These are phyloP conservation scores for Illadopsis cleaveri DNA, from an alignment of 2,113 vertebrate genomes.

Conservation along the genomic window DNA sequence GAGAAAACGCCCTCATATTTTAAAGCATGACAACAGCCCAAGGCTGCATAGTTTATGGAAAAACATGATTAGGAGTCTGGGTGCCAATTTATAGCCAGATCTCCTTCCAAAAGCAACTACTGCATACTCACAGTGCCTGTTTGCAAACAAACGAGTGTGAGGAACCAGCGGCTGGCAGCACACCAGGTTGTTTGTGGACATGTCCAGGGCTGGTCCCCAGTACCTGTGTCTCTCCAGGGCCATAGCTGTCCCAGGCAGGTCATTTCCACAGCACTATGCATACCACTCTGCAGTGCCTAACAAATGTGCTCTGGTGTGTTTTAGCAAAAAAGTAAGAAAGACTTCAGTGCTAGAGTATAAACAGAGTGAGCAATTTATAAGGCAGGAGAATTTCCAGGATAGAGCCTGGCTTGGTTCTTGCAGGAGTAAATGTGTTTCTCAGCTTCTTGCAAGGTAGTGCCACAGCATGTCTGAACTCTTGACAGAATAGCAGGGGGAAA, in stretches of 20 bases:
- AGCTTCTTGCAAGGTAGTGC: not conserved
- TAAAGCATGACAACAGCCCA: not conserved
- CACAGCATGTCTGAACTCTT: not conserved
- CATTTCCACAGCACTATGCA: rapidly evolving
- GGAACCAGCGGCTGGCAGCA: not conserved
- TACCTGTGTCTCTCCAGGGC: not conserved
- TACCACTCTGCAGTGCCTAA: not conserved
- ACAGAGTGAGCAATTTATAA: not conserved
- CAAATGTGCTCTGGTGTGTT: not conserved
- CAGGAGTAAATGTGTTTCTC: not conserved
- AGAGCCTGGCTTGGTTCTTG: not conserved
- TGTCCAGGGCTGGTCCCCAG: not conserved
- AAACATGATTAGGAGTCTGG: not conserved
- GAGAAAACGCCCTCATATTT: not conserved
- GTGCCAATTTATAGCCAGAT: not conserved
- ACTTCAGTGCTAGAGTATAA: not conserved
- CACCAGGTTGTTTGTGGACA: not conserved
- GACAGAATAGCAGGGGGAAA: rapidly evolving
- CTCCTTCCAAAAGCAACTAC: not conserved
- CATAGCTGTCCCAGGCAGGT: not conserved
- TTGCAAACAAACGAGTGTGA: rapidly evolving
- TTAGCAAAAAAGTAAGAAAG: not conserved
- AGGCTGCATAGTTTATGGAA: not conserved
- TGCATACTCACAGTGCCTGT: not conserved
- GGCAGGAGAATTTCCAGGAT: not conserved